A percentile compares a stretch with the other conserved stretches of the same genome.
Conservation (phyloP, 2,797 vertebrate species). For the Miichthys miiuy region DNA sequence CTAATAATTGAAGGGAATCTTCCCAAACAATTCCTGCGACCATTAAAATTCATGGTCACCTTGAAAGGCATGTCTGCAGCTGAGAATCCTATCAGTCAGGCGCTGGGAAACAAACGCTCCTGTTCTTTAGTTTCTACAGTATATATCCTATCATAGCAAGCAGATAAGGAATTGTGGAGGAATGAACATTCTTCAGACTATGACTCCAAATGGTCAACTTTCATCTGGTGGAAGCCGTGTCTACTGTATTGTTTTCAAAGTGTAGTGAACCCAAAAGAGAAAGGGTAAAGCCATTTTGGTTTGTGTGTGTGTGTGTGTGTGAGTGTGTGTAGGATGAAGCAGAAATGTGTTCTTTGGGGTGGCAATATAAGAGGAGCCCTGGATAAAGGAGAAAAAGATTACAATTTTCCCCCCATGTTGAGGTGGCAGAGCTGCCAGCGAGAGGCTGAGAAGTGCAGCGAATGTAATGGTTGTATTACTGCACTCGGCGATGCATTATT, state of each 20-base stretch:
- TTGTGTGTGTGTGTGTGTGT: slow-evolving; percentile 28
- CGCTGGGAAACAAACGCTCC: slow-evolving; percentile 74
- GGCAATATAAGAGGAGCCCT: slow-evolving; percentile 75
- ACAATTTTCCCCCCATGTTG: slow-evolving; percentile 75
- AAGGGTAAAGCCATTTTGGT: slow-evolving; percentile 84
- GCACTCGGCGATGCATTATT: slow-evolving; percentile 88
- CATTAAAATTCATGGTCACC: slow-evolving; percentile 86
- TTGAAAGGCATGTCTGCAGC: slow-evolving; percentile 77
- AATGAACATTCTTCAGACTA: slow-evolving; percentile 78
- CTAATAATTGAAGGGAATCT: slow-evolving; percentile 79
- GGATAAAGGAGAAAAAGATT: slow-evolving; percentile 84
- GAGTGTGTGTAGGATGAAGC: slow-evolving; percentile 34
- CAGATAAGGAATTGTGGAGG: slow-evolving; percentile 68
- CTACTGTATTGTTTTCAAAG: slow-evolving; percentile 83
- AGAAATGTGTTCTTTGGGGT: slow-evolving; percentile 80
- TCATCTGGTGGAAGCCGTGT: slow-evolving; percentile 76
- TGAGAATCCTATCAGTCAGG: slow-evolving; percentile 68
- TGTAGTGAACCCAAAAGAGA: slow-evolving; percentile 83
- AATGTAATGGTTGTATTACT: slow-evolving; percentile 88
- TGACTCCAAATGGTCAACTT: slow-evolving; percentile 84
- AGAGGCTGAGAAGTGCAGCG: slow-evolving; percentile 76
- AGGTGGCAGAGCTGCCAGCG: slow-evolving; percentile 73
- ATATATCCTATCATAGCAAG: slow-evolving; percentile 22
- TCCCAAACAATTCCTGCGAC: slow-evolving; percentile 73
- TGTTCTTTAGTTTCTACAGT: slow-evolving; percentile 50